Evolutionary conservation across 2,888 invertebrate genomes (phyloP).

Genomic region (Caenorhabditis sulstoni): DNA sequence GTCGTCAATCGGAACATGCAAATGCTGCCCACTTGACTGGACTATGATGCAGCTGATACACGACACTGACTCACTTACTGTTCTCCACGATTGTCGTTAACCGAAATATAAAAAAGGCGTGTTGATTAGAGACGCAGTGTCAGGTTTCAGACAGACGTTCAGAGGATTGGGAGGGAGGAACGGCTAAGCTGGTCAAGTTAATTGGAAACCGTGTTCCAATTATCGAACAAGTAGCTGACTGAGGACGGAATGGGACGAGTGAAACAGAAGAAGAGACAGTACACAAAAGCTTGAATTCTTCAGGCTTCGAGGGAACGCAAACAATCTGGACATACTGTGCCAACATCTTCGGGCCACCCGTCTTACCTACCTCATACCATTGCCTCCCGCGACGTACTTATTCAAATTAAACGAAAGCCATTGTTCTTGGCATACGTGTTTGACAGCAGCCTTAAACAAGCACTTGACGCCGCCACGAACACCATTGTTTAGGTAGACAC

Average conservation of each 20-base stretch:
- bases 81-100: conserved; percentile 7
- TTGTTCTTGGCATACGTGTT: conserved; percentile 61
- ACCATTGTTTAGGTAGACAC: conserved; percentile 47
- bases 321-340: conserved; percentile 52
- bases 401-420: conserved; percentile 53
- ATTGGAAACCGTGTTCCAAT: conserved; percentile 57
- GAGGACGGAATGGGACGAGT: conserved; percentile 5
- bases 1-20: conserved; percentile 50
- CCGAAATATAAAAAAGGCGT: conserved; percentile 10
- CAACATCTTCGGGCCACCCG: conserved; percentile 33
- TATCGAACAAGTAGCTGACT: conserved; percentile 48
- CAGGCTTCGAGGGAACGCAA: conserved; percentile 46
- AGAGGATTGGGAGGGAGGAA: neutral
- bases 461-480: conserved; percentile 60
- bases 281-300: conserved; percentile 47
- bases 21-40: conserved; percentile 47
- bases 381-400: conserved; percentile 38
- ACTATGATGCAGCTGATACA: conserved; percentile 34
- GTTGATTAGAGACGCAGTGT: conserved; percentile 46
- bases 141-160: conserved; percentile 48
- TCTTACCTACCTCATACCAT: conserved; percentile 26
- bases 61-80: conserved; percentile 9
- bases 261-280: conserved; percentile 36
- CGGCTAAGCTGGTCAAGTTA: conserved; percentile 45
- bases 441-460: conserved; percentile 59